phyloP scores from a whole-genome alignment of 1,140 invertebrate genomes.

The Mizuhopecten yessoensis region DNA sequence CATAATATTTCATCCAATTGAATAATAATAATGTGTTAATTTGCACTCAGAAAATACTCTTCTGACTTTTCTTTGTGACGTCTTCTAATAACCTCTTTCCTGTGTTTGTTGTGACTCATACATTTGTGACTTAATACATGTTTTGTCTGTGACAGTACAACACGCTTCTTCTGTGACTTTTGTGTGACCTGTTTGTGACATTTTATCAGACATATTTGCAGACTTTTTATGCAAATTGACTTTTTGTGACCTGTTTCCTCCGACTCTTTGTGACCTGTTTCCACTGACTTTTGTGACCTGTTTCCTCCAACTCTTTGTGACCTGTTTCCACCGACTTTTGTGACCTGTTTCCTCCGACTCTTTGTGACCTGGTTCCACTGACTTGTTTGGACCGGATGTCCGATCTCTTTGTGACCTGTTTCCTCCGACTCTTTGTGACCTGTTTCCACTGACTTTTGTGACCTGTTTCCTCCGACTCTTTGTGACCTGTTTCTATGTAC shows the following conservation, averaged over 20 bases:
- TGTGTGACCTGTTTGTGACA: not conserved
- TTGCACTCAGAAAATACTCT: too few relatives aligned
- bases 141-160: too few relatives aligned
- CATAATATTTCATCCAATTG: too few relatives aligned
- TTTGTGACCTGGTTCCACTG: not conserved
- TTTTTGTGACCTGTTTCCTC: not conserved
- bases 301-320: not conserved
- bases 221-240: not conserved
- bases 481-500: not conserved
- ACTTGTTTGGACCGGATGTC: not conserved
- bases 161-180: not conserved
- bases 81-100: not conserved
- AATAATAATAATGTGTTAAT: too few relatives aligned
- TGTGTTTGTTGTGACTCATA: not conserved
- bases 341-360: not conserved
- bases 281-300: not conserved
- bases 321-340: not conserved
- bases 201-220: not conserved
- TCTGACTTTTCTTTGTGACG: constrained; percentile 44
- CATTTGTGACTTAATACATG: too few relatives aligned
- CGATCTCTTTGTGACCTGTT: not conserved
- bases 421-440: not conserved
- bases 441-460: not conserved
- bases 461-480: not conserved
- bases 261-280: not conserved